Conservation (phyloP, 2,888 invertebrate species). For the Thysanoteuthis rhombus region DNA sequence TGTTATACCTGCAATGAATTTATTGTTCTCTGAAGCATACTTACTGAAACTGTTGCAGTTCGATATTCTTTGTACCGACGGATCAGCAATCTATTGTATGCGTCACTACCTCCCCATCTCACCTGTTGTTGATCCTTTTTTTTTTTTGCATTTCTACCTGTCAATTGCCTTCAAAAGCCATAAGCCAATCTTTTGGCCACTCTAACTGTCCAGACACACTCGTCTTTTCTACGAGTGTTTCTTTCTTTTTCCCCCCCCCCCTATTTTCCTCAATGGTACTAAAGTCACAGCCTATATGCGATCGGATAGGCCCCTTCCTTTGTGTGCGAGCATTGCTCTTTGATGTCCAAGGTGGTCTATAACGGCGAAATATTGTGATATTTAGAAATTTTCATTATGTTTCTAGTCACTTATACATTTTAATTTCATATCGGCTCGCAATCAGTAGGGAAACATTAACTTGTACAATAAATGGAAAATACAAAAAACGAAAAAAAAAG, state of each 20-base stretch:
- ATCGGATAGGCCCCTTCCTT: conserved; percentile 12
- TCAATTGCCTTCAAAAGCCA: neutral
- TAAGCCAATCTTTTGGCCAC: neutral
- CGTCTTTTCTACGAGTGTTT: neutral
- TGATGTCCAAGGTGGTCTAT: neutral
- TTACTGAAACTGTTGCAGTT: neutral
- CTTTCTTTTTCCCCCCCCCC: neutral
- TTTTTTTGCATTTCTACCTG: neutral
- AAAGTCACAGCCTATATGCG: neutral
- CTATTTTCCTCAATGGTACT: neutral
- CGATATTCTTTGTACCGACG: neutral
- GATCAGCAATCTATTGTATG: neutral
- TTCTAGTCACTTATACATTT: neutral
- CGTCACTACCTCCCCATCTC: neutral
- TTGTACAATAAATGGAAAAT: neutral
- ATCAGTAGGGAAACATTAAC: neutral
- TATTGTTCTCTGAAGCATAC: neutral
- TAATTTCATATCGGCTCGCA: neutral
- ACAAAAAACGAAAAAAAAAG: neutral
- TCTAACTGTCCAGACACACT: neutral
- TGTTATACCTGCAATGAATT: neutral
- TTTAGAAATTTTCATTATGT: neutral
- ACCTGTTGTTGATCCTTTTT: neutral
- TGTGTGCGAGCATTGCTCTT: neutral
- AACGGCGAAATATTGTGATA: neutral